Base-by-base conservation (phyloP, 2,797 vertebrate genomes). In the Cyprinella venusta region DNA sequence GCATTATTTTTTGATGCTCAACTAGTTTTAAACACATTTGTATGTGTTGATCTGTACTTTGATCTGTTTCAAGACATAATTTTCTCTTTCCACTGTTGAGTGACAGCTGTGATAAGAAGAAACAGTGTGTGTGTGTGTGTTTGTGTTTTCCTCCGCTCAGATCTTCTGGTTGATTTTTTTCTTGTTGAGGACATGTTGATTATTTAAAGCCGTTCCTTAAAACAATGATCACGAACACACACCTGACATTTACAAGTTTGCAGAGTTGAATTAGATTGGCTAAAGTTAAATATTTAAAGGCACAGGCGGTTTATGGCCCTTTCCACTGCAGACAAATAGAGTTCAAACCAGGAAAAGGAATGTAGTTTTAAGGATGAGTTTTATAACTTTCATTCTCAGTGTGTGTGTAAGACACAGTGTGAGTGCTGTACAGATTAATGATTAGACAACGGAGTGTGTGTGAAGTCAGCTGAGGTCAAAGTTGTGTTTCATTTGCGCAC, bases 191-290 rank as follows among this genome's bases (percentile, higher is more conserved):
- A 64, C 56, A 21, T 7, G 9, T 10, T 0, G 48, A 36, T 74
- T 74, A 74, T 74, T 52, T 74, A 36, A 74, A 74, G 6, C 71
- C 19, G 70, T 74, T 36, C 70, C 18, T 74, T 5, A 8, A 21
- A 45, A 24, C 68, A 1, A 26, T 48, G 70, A 16, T 40, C 33
- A 56, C 5, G 26, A 65, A 21, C 59, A 64, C 76, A 65, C 59
- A 45, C 76, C 42, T 78, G 40, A 67, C 61, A 52, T 78, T 78
- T 76, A 76, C 54, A 8, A 61, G 52, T 76, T 33, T 67, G 42
- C 7, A 0, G 30, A 78, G 76, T 65, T 78, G 50, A 78, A 78
- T 65, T 78, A 36, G 18, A 48, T n/a, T 0, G 18, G 76, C 54
- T 50, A 50, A 65, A 48, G 59, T 50, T 67, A 64, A 78, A 78